A percentile compares a stretch with the other conserved stretches of the same genome.
Conservation (phyloP, 92 coral and sea anemone genomes). For the Blastomussa wellsi region DNA sequence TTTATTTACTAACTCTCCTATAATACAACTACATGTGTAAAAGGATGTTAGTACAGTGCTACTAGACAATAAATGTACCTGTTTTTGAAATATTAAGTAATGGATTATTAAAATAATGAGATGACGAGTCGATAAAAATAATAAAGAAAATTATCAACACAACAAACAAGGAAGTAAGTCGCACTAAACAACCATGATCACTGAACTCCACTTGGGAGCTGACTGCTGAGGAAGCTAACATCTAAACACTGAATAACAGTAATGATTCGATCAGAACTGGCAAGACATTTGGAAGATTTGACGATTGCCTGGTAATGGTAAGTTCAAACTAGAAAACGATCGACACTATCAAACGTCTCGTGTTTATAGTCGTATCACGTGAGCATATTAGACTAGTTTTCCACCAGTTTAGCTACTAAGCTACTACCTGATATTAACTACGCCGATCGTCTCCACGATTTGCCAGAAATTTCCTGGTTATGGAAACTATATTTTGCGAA, state of each 20-base stretch:
- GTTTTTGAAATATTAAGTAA: no score
- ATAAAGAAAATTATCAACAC: not conserved
- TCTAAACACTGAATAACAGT: not conserved
- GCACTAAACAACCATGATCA: not conserved
- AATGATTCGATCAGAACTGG: not conserved
- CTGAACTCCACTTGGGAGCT: not conserved
- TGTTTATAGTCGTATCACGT: not conserved
- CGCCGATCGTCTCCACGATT: not conserved
- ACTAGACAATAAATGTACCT: no score
- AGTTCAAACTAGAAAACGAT: not conserved
- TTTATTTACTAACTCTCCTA: no score
- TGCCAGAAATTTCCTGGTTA: not conserved
- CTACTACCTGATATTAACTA: not conserved
- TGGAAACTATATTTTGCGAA: not conserved
- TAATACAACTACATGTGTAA: no score
- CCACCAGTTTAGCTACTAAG: not conserved
- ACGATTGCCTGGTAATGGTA: not conserved
- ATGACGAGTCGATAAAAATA: not conserved
- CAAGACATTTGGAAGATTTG: not conserved
- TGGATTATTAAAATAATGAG: not conserved
- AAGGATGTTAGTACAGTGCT: no score
- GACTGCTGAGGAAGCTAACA: not conserved
- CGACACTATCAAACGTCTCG: not conserved
- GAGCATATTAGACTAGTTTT: not conserved
- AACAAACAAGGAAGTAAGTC: conserved; percentile 10